These are phyloP conservation scores for Channa striata DNA, from an alignment of 2,797 vertebrate genomes.

Conservation along the genomic window DNA sequence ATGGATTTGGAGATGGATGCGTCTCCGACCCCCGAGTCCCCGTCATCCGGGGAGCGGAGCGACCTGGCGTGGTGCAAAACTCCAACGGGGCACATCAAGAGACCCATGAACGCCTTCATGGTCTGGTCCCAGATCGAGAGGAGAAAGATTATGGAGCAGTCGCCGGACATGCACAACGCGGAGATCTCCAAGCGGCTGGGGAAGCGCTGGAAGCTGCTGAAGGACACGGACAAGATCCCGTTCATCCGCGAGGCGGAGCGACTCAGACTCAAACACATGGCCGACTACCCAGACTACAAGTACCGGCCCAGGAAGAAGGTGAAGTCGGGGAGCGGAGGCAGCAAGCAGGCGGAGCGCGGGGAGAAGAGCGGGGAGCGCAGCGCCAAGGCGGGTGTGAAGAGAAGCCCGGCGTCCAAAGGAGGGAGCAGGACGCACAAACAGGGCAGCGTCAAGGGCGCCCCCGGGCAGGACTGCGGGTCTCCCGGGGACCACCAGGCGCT, in stretches of 20 bases:
- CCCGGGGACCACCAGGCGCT: conserved; percentile 90
- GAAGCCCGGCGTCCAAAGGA: conserved; percentile 82
- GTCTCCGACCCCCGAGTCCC: conserved; percentile 92
- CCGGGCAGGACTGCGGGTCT: conserved; percentile 74
- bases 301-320: conserved; percentile 99
- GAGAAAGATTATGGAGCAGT: conserved; percentile 98
- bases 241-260: conserved; percentile 99
- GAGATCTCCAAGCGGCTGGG: conserved; percentile 99
- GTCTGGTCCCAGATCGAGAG: conserved; percentile 95
- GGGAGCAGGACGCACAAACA: conserved; percentile 86
- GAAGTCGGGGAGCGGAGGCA: conserved; percentile 88
- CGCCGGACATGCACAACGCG: conserved; percentile 98
- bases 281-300: conserved; percentile 99
- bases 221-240: conserved; percentile 97
- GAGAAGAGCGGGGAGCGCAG: conserved; percentile 83
- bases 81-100: conserved; percentile 95
- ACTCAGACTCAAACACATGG: conserved; percentile 98
- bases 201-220: conserved; percentile 98
- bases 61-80: conserved; percentile 98
- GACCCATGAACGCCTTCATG: conserved; percentile 97
- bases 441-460: conserved; percentile 77
- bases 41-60: conserved; percentile 90
- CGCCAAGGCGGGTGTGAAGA: conserved; percentile 79
- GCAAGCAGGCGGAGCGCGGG: conserved; percentile 73
- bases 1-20: conserved; percentile 95